Evolutionary conservation across 2,113 vertebrate genomes (phyloP), one percentile per base, ranked within the genome.

Genomic region (Trichechus manatus): DNA sequence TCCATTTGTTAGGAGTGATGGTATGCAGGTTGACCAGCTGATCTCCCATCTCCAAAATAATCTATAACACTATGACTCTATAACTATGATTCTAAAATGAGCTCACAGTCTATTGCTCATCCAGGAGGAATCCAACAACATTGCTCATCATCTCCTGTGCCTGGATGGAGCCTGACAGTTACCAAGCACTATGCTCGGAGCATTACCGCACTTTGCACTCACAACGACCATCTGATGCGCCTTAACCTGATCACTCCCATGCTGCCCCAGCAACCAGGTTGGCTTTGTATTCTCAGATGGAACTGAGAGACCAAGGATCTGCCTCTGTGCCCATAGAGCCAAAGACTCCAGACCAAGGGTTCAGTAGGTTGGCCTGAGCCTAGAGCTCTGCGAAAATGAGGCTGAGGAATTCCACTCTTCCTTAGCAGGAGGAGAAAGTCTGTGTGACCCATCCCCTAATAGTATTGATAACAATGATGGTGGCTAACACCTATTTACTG

Each of bases 171-270:
- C 1, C 75, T 59, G 6, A 14, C 36, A n/a, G 78, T 13, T n/a
- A 39, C 31, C 31, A n/a, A 59, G 31, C 63, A 36, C 29, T 10
- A 39, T 14, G 66, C 47, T 10, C 0, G 1, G 1, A 39, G 5
- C 6, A 2, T 91, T 1, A 56, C 64, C 19, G 11, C 31, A 14
- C 66, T 10, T n/a, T 11, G 19, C 15, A 70, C 6, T 66, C 66
- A 1, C 1, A 5, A 42, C 0, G 0, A 6, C 36, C 19, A 9
- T 19, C 25, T 8, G 15, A 39, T 3, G 27, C 39, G 11, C 9
- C 36, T 61, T 31, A 0, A 5, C 85, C 72, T 64, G 5, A n/a
- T 47, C 61, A 72, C 29, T 9, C 50, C 27, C 11, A 50, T 23
- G 47, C 63, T n/a, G 31, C n/a, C 9, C 29, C 33, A 19, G 10